phyloP scores from a whole-genome alignment of 2,113 vertebrate species.

The Thunnus thynnus region DNA sequence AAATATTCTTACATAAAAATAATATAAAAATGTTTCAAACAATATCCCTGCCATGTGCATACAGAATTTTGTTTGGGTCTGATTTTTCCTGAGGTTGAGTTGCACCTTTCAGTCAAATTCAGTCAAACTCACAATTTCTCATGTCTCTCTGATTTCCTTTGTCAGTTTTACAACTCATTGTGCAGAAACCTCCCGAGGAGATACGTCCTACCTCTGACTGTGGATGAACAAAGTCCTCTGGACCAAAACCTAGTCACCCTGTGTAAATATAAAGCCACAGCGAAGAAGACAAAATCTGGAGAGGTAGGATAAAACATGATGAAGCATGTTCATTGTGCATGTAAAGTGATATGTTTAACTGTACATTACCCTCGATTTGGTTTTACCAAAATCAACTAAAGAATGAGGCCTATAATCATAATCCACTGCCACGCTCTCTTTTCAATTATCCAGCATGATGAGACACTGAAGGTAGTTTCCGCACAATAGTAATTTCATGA shows the following conservation, averaged over 20 bases:
- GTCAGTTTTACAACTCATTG: conserved; percentile 86
- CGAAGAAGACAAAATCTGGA: conserved; percentile 82
- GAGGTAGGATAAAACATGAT: conserved; percentile 80
- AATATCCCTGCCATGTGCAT: not conserved
- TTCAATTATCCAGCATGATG: conserved; percentile 61
- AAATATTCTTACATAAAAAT: not conserved
- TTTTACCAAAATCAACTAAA: conserved; percentile 39
- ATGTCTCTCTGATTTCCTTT: conserved; percentile 45
- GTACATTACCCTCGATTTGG: not conserved
- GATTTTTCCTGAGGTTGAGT: conserved; percentile 25
- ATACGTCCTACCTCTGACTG: conserved; percentile 90
- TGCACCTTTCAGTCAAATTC: conserved; percentile 28
- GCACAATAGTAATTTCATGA: conserved; percentile 59
- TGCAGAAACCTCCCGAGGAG: conserved; percentile 88
- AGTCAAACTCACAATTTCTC: not conserved
- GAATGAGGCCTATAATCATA: conserved; percentile 52
- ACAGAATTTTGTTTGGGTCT: conserved; percentile 10
- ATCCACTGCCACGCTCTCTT: conserved; percentile 53
- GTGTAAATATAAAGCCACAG: conserved; percentile 84
- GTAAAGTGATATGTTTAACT: conserved; percentile 28
- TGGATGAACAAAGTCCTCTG: conserved; percentile 79
- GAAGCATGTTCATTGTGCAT: not conserved
- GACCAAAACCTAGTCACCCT: conserved; percentile 88
- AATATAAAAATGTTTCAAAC: not conserved
- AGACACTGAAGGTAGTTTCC: conserved; percentile 55